phyloP scores from a whole-genome alignment of 2,797 vertebrate genomes.

The Bufotes viridis region DNA sequence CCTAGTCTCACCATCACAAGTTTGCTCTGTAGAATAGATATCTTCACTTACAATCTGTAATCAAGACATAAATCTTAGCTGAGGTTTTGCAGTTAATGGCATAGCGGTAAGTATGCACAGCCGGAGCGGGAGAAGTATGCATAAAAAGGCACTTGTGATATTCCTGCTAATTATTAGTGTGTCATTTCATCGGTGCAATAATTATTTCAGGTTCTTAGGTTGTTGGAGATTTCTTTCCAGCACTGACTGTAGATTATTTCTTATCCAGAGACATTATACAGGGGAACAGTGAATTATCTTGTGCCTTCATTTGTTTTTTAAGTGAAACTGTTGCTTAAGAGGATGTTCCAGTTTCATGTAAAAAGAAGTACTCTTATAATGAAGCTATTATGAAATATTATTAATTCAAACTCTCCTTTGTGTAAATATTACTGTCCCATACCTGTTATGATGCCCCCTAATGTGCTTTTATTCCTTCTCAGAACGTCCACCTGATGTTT shows the following conservation, averaged over 20 bases:
- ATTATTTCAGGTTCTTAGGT: conserved; percentile 32
- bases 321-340: neutral
- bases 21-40: conserved; percentile 4
- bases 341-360: neutral
- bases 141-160: conserved; percentile 39
- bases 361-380: no score
- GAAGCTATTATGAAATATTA: no score
- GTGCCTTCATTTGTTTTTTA: neutral
- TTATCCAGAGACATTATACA: neutral
- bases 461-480: no score
- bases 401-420: no score
- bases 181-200: conserved; percentile 43
- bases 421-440: no score
- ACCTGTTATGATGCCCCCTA: no score
- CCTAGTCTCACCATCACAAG: neutral
- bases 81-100: conserved; percentile 41
- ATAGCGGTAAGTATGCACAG: conserved; percentile 38
- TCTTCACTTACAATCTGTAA: conserved; percentile 5
- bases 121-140: conserved; percentile 32
- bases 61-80: conserved; percentile 32
- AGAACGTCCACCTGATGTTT: no score
- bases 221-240: neutral
- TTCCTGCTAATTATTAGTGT: conserved; percentile 51
- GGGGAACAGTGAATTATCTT: neutral
- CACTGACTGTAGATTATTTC: neutral